Base-by-base conservation (phyloP, 1,140 invertebrate genomes). In the Probaryconus sp. region DNA sequence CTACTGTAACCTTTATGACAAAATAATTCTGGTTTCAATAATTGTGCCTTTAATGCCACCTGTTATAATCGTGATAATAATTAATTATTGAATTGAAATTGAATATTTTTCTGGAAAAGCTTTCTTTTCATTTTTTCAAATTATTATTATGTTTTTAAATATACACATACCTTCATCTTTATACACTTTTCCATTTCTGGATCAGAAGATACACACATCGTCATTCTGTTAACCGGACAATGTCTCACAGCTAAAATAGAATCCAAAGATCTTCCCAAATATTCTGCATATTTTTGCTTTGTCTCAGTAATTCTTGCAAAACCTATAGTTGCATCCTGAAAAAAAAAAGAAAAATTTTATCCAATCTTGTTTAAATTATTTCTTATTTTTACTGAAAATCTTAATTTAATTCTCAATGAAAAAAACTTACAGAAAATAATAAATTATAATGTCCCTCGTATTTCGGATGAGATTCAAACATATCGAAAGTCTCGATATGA, bases 141-240 rank as follows among this genome's bases (percentile, higher is more conserved):
- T 47, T 17, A 21, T 43, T 37, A 64, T 11, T 18, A 4, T 24
- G 3, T 7, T 24, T 24, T 3, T 45, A 26, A 35, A 47, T 67
- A 89, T n/a, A n/a, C n/a, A n/a, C n/a, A 83, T 87, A 97, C 95
- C 89, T 92, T 95, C 97, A 99, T 98, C 85, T 94, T 94, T 21
- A 94, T 86, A 85, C 97, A 99, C 88, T 99, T 99, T 17, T 93
- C 92, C 85, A 95, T 90, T 87, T 99, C 97, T 0, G 92, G 89
- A 38, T 95, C 92, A 0, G 97, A 98, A 1, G 96, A 97, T 4
- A 98, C 94, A 85, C 97, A 99, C 3, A 98, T 79, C 0, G 90
- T 93, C 87, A 97, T 95, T 13, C 89, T 86, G 20, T 91, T 89
- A 3, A 97, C 92, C 0, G 95, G 93, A 85, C 96, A 98, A 40